Base-by-base conservation (phyloP, 2,888 invertebrate species). In the Agrochola litura region DNA sequence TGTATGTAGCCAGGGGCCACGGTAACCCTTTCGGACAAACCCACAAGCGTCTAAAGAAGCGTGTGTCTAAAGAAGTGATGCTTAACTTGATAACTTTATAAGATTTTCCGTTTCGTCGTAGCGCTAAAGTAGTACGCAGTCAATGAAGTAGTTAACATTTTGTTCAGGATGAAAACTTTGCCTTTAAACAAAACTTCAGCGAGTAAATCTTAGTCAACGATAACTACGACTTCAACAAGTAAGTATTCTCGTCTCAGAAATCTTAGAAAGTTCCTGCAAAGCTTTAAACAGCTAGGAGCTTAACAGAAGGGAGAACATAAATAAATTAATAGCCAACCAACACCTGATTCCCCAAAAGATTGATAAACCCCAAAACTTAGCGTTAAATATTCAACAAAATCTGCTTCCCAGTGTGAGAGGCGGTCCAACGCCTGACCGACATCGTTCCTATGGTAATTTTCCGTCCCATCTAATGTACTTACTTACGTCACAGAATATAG, bases 371-470 rank as follows among this genome's bases (percentile, higher is more conserved):
- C 43, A 10, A 10, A 82, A 61, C 41, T 77, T 73, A 61, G 25
- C 37, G 58, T 79, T 79, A 83, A 83, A 83, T 82, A 82, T 82
- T 82, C 69, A 73, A 69, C 43, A 49, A 46, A 72, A 69, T 66
- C 69, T 52, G 63, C 54, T 70, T 30, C 12, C 6, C 56, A 0
- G 72, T 76, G 76, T 79, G 66, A 71, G 10, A 43, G 46, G 25
- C 43, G 64, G 61, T 25, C 71, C 63, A 30, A 69, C 37, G 73
- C 22, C 66, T 41, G 58, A 37, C 71, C 49, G 56, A 63, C 61
- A 66, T 69, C 77, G 78, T 87, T 86, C 75, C 86, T 76, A 87
- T 87, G 80, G 66, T 86, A 87, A 87, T 87, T 41, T 30, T 22
- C 49, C 30, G 46, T 49, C 69, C 69, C 49, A 54, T 76, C 37